Base-by-base conservation (phyloP, 2,113 vertebrate genomes). In the Macquaria ambigua region DNA sequence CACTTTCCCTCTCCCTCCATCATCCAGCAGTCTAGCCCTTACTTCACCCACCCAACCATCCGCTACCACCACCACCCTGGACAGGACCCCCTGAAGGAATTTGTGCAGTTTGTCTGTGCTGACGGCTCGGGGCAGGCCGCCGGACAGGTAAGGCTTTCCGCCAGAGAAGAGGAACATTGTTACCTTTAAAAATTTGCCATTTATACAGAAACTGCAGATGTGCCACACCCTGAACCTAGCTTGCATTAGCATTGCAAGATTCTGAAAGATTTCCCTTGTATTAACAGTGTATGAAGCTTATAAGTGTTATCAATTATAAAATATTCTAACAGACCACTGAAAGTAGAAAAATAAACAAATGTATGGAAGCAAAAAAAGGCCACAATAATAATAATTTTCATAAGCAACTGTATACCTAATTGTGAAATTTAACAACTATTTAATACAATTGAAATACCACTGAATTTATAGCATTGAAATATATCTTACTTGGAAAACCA, bases 1-100 rank as follows among this genome's bases (percentile, higher is more conserved):
- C 98, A 98, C 96, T 99, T 99, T 95, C 97, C 98, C n/a, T 98
- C 97, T 88, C 97, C 97, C 50, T 98, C 98, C 96, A 98, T 99
- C 95, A 98, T 99, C 95, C 97, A 98, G 96, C 98, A 99, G 96
- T 98, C 98, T 85, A 97, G 97, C 94, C 97, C 98, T 23, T 99
- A 98, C 94, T 98, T 98, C 96, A 97, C 98, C 85, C 97, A 98
- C 95, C 97, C 98, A 80, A 99, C 98, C 95, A 99, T 98, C 96
- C 97, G 97, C 91, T 98, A 99, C 96, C 98, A 98, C 95, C 97
- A 97, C 95, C 96, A 97, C 39, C 95, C 96, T 67, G 97, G 97
- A 94, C 97, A 98, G 95, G 97, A 98, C 94, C 97, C 97, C 75
- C 97, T 98, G 93, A 98, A 98, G 96, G 97, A 98, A 93, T 98